Percentiles rank a stretch among this genome's conserved stretches.
Conservation (phyloP, 1,140 invertebrate genomes). For the Lasaia peninsularis region DNA sequence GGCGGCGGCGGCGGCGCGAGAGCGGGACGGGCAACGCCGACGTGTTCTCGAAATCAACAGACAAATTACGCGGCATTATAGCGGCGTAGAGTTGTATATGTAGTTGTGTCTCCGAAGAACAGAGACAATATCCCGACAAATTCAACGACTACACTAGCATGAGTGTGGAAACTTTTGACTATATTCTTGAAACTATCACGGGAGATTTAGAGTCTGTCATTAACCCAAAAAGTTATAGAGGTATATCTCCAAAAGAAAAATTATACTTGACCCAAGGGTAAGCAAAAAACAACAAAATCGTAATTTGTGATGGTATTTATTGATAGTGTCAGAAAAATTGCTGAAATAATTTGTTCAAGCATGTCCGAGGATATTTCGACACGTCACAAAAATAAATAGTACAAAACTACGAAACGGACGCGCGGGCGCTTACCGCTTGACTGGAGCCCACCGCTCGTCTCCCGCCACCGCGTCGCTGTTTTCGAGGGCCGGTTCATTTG, state of each 20-base stretch:
- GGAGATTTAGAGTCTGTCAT: slow-evolving; percentile 23
- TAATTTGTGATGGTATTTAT: slow-evolving; percentile 9
- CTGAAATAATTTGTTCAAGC: not conserved
- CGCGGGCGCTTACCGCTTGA: too few relatives aligned
- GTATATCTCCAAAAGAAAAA: slow-evolving; percentile 27
- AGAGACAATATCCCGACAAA: slow-evolving; percentile 27
- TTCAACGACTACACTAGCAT: slow-evolving; percentile 19
- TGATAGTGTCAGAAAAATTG: not conserved
- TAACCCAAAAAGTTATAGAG: slow-evolving; percentile 25
- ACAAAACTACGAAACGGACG: not conserved
- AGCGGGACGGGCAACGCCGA: too few relatives aligned
- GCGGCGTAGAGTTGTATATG: too few relatives aligned
- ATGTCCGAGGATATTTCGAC: not conserved
- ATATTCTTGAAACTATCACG: slow-evolving; percentile 10
- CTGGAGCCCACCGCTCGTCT: too few relatives aligned
- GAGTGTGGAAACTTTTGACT: slow-evolving; percentile 10
- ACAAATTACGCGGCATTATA: too few relatives aligned
- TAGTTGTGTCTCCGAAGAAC: too few relatives aligned
- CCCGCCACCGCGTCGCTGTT: too few relatives aligned
- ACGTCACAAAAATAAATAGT: not conserved
- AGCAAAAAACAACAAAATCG: slow-evolving; percentile 26
- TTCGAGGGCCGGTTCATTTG: too few relatives aligned
- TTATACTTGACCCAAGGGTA: slow-evolving; percentile 23
- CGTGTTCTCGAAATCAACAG: too few relatives aligned
- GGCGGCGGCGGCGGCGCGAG: too few relatives aligned